Percentiles rank a stretch among this genome's conserved stretches.
phyloP scores from a whole-genome alignment of 2,113 vertebrate genomes.

The Globicephala melas region DNA sequence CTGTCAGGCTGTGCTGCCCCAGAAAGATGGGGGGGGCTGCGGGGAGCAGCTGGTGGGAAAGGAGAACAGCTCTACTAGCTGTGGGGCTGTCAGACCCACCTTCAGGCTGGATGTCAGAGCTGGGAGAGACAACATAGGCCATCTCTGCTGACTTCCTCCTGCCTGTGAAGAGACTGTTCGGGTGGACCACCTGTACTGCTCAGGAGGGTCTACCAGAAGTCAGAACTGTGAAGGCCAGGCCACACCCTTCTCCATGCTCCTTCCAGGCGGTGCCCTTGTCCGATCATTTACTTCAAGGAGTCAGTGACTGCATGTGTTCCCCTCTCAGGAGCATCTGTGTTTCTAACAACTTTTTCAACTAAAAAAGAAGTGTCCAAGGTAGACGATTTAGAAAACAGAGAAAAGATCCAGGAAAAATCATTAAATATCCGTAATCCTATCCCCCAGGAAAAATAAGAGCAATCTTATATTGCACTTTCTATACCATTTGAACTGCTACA shows the following conservation, averaged over 20 bases:
- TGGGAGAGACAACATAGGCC: background rate
- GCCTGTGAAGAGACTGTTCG: background rate
- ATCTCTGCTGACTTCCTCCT: background rate
- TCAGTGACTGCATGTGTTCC: background rate
- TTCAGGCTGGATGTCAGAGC: too few species aligned
- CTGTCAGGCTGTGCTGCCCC: background rate
- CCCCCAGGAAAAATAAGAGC: background rate
- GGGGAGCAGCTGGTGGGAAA: background rate
- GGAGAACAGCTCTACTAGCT: background rate
- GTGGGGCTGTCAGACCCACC: background rate
- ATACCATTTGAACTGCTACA: background rate
- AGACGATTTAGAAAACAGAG: background rate
- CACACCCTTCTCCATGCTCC: fast-evolving
- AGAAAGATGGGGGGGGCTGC: background rate
- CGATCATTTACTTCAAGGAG: background rate
- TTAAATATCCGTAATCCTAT: background rate
- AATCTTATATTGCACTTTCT: background rate
- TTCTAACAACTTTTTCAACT: background rate
- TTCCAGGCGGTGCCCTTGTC: background rate
- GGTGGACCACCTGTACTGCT: background rate
- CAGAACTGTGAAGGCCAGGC: background rate
- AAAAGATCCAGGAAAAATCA: background rate
- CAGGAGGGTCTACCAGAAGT: background rate
- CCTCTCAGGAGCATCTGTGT: background rate
- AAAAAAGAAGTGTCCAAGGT: background rate